Evolutionary conservation across 1,140 invertebrate genomes (phyloP).

Genomic region (Zaprionus gabonicus): DNA sequence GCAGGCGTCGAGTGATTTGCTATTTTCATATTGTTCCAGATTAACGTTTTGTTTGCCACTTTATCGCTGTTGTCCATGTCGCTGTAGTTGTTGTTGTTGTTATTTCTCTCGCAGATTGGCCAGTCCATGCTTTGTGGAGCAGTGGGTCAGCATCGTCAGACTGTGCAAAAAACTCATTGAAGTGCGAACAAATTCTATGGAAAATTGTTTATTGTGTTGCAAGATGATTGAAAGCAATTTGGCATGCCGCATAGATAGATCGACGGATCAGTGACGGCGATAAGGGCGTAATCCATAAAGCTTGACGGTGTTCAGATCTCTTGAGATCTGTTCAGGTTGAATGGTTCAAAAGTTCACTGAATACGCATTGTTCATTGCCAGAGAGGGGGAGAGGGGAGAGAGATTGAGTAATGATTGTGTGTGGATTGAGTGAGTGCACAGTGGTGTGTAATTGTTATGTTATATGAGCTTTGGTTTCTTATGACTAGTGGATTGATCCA

Average conservation of each 20-base stretch:
- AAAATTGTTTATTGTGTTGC: conserved; percentile 74
- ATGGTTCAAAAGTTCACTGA: conserved; percentile 67
- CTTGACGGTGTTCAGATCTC: conserved; percentile 6
- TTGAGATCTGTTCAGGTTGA: conserved; percentile 25
- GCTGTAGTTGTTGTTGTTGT: conserved; percentile 7
- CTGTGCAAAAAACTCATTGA: conserved; percentile 40
- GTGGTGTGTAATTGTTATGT: background rate
- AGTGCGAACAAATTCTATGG: conserved; percentile 71
- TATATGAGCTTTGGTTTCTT: background rate
- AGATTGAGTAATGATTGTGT: background rate
- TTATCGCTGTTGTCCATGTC: conserved; percentile 23
- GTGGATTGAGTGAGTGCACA: background rate
- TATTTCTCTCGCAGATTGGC: conserved; percentile 33
- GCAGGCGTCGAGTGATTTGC: conserved; percentile 59
- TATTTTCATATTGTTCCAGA: conserved; percentile 57
- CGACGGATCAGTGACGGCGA: conserved; percentile 1
- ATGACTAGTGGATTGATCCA: too few species aligned
- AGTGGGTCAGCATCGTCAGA: conserved; percentile 52
- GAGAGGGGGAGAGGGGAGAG: background rate
- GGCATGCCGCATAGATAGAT: conserved; percentile 46
- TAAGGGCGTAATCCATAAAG: conserved; percentile 5
- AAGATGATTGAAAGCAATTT: conserved; percentile 75
- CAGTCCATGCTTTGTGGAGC: conserved; percentile 56
- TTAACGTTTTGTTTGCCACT: conserved; percentile 53
- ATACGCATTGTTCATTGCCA: background rate